Base-by-base conservation (phyloP, 2,113 vertebrate species). In the Uropsilus gracilis region DNA sequence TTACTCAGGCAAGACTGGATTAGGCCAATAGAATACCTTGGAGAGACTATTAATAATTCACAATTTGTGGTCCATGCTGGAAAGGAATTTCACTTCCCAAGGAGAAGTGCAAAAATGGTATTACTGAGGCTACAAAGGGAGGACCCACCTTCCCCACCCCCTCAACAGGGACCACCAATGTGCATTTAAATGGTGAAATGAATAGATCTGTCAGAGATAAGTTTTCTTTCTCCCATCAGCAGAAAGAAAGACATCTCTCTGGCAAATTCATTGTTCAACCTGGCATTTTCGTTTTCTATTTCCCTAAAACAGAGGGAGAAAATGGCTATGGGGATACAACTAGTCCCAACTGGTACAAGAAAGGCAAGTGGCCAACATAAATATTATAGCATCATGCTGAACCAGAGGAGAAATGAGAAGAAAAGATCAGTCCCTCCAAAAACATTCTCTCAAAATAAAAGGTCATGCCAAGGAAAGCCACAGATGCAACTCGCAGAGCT, bases 381-480 rank as follows among this genome's bases (percentile, higher is more conserved):
- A 97, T 93, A 96, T 93, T 95, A 91, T 69, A 96, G 72, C 76
- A 91, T 39, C 72, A 93, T 42, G 50, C 81, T 78, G 61, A 95
- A 94, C 80, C 55, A 82, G 75, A 85, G 34, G 64, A 94, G 86
- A 91, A 95, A 95, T 48, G 18, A 94, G 87, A 90, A 94, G 86
- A 93, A 95, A 97, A 92, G 93, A 96, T 87, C 61, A 87, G 76
- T 91, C 61, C 66, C 89, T 94, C 69, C 78, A 76, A 53, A 96
- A 96, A 91, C 37, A 12, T 89, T 95, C 80, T 97, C 68, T 92
- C 93, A 94, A 95, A 96, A 95, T 90, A 95, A 87, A 97, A 96
- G 86, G 55, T 61, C 20, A 14, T 75, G 95, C 93, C 95, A 97
- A 97, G 80, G 71, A 77, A 73, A 95, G 97, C 95, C 94, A 89